A percentile compares a stretch with the other conserved stretches of the same genome.
These are phyloP conservation scores for Sarcophilus harrisii DNA, from an alignment of 2,797 vertebrate genomes.

Conservation along the genomic window DNA sequence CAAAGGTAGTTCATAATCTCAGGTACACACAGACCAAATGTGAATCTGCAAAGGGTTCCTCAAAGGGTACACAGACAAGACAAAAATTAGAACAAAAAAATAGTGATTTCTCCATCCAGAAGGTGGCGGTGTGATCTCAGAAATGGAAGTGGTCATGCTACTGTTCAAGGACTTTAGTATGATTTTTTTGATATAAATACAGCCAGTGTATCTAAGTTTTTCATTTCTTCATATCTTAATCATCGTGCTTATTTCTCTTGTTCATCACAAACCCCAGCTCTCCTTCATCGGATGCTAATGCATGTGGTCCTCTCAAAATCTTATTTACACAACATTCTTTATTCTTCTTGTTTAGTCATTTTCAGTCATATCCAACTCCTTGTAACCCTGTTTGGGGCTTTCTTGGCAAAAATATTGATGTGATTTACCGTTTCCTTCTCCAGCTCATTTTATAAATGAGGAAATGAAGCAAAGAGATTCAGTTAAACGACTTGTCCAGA, in stretches of 20 bases:
- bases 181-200: not conserved
- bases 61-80: not conserved
- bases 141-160: not conserved
- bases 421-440: not conserved
- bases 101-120: not conserved
- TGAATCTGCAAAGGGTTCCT: not conserved
- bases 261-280: not conserved
- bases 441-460: not conserved
- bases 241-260: not conserved
- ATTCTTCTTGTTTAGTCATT: not conserved
- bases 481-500: no score
- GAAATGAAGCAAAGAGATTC: not conserved
- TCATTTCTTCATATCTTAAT: not conserved
- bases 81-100: not conserved
- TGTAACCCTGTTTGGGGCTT: not conserved
- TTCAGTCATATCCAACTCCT: not conserved
- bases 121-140: slow-evolving; percentile 1
- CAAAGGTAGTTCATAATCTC: not conserved
- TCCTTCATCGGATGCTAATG: not conserved
- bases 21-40: not conserved
- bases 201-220: not conserved
- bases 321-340: not conserved
- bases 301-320: not conserved
- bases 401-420: not conserved
- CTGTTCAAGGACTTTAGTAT: not conserved